phyloP scores from a whole-genome alignment of 2,113 vertebrate species.

The Vulpes ferrilata region DNA sequence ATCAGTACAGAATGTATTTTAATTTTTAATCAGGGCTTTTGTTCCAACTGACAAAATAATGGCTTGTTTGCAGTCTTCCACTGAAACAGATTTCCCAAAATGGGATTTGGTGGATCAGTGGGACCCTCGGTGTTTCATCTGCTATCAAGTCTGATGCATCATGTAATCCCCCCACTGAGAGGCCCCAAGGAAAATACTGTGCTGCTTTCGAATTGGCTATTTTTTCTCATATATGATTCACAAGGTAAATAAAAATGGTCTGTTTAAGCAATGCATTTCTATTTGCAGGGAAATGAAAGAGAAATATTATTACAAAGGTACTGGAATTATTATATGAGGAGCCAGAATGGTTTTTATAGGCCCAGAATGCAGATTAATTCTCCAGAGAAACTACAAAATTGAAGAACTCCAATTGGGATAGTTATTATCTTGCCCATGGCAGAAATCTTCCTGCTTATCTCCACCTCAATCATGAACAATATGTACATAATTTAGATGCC shows the following conservation, averaged over 20 bases:
- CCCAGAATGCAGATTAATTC: constrained; percentile 37
- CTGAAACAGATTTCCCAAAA: constrained; percentile 50
- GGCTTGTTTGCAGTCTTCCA: constrained; percentile 70
- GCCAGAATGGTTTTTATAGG: constrained; percentile 36
- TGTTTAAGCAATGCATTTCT: constrained; percentile 47
- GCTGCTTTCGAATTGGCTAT: constrained; percentile 48
- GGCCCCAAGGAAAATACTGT: not conserved
- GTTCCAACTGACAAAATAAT: constrained; percentile 69
- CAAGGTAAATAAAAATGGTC: constrained; percentile 64
- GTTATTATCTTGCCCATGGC: not conserved
- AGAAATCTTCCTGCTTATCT: not conserved
- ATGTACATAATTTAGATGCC: constrained; percentile 64
- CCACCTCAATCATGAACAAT: not conserved
- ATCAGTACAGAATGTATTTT: constrained; percentile 74
- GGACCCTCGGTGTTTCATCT: constrained; percentile 44
- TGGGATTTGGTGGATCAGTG: not conserved
- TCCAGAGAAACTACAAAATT: constrained; percentile 58
- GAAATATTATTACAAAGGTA: constrained; percentile 70
- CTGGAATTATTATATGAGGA: constrained; percentile 61
- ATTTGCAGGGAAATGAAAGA: constrained; percentile 65
- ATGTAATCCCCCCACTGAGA: constrained; percentile 8
- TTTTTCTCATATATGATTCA: constrained; percentile 55
- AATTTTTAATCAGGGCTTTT: constrained; percentile 80
- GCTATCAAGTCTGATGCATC: constrained; percentile 34
- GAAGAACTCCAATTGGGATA: constrained; percentile 31